Percentiles rank a stretch among this genome's conserved stretches.
Evolutionary conservation across 2,113 vertebrate species (phyloP).

Genomic region (Stictonetta naevosa): DNA sequence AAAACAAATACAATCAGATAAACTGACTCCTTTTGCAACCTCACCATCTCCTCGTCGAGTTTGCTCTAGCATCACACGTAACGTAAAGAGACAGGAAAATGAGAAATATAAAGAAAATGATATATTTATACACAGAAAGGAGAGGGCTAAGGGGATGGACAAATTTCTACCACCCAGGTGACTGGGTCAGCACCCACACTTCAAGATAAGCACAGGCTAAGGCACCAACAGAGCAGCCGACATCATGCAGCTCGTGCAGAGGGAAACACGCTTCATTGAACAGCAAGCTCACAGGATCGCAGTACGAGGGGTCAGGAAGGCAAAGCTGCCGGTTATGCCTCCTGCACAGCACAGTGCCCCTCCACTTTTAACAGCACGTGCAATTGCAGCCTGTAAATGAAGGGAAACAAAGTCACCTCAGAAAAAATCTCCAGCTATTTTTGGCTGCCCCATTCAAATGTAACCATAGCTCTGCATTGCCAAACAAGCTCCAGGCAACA

Average conservation of each 20-base stretch:
- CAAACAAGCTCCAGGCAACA: neutral
- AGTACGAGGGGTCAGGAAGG: fast-evolving
- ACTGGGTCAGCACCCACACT: neutral
- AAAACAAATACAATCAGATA: conserved; percentile 42
- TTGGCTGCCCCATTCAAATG: neutral
- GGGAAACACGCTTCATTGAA: neutral
- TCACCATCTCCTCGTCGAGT: neutral
- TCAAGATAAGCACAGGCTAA: neutral
- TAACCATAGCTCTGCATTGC: neutral
- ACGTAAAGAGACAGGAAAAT: neutral
- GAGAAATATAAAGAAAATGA: neutral
- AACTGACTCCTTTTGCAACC: neutral
- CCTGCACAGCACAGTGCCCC: neutral
- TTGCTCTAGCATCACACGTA: neutral
- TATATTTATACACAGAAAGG: neutral
- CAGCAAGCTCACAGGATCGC: neutral
- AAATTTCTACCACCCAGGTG: neutral
- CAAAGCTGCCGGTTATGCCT: neutral
- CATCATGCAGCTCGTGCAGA: neutral
- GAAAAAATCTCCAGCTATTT: neutral
- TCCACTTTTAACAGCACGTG: fast-evolving
- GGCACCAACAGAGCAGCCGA: neutral
- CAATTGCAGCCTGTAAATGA: neutral
- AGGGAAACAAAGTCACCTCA: neutral
- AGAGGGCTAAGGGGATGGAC: neutral